phyloP scores from a whole-genome alignment of 2,888 invertebrate genomes.

The Metallyticus violacea region DNA sequence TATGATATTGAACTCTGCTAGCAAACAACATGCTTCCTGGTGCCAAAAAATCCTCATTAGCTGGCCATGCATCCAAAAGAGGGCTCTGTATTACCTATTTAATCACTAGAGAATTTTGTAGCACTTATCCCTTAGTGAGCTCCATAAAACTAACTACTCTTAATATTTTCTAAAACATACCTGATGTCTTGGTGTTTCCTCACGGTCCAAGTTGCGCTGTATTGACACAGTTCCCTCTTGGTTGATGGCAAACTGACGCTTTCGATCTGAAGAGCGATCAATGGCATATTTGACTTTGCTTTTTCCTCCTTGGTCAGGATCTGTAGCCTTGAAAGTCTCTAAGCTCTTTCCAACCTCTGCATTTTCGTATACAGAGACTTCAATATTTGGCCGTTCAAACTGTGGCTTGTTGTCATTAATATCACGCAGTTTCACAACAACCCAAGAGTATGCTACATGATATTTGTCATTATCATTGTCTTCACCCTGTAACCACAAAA shows the following conservation, averaged over 20 bases:
- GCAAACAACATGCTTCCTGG: too few species aligned
- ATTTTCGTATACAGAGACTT: constrained; percentile 88
- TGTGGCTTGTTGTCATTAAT: constrained; percentile 97
- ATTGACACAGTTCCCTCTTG: constrained; percentile 84
- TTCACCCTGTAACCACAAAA: constrained; percentile 59
- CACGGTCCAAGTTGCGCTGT: constrained; percentile 87
- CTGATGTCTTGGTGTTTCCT: constrained; percentile 93
- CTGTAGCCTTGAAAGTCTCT: constrained; percentile 92
- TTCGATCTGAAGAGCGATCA: constrained; percentile 52
- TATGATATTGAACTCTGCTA: too few species aligned
- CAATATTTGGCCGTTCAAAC: constrained; percentile 90
- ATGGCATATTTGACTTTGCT: constrained; percentile 62
- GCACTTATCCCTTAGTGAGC: too few species aligned
- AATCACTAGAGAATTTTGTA: too few species aligned
- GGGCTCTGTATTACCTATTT: too few species aligned
- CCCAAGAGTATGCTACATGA: constrained; percentile 95
- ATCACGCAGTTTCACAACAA: constrained; percentile 87
- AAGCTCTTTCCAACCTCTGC: constrained; percentile 86
- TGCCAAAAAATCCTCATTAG: too few species aligned
- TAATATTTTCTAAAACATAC: constrained; percentile 42
- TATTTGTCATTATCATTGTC: constrained; percentile 96
- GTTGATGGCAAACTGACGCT: constrained; percentile 53
- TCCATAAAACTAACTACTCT: too few species aligned
- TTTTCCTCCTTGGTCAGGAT: constrained; percentile 93
- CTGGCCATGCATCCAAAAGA: too few species aligned